These are phyloP conservation scores for Neosalanx taihuensis DNA, from an alignment of 2,797 vertebrate species.

Conservation along the genomic window DNA sequence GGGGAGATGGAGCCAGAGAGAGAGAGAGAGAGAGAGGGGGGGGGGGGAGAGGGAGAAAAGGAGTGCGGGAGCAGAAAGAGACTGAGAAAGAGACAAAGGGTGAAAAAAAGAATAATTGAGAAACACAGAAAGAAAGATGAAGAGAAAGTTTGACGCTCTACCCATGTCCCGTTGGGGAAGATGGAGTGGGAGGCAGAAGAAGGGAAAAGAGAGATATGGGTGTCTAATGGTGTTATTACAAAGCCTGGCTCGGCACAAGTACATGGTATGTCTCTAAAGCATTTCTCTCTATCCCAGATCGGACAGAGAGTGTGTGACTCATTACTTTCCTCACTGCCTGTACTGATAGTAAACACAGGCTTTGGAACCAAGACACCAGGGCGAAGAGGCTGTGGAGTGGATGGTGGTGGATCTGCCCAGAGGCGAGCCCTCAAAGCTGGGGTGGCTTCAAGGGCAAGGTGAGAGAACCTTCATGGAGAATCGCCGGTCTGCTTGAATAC, in stretches of 20 bases:
- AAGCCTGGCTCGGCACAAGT: not conserved
- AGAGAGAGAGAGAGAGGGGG: not conserved
- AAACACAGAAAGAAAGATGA: no score
- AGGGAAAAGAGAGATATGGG: not conserved
- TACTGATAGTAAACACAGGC: no score
- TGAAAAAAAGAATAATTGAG: no score
- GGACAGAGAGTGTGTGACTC: not conserved
- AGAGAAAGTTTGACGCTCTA: no score
- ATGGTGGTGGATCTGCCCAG: not conserved
- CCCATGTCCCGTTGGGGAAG: no score
- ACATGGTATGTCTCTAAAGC: not conserved
- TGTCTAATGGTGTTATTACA: conserved; percentile 1
- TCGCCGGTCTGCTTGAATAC: no score
- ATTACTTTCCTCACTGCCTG: not conserved
- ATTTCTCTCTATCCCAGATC: not conserved
- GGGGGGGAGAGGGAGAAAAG: conserved; percentile 7
- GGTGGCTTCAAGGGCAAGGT: not conserved
- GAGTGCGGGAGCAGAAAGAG: not conserved
- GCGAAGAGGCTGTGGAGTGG: no score
- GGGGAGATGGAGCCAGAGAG: not conserved
- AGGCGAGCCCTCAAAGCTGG: not conserved
- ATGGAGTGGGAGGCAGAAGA: not conserved
- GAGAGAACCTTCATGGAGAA: no score
- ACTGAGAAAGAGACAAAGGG: no score
- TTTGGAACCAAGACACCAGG: no score